Evolutionary conservation across 1,140 invertebrate genomes (phyloP), one percentile per base, ranked within the genome.

Genomic region (Fopius arisanus): DNA sequence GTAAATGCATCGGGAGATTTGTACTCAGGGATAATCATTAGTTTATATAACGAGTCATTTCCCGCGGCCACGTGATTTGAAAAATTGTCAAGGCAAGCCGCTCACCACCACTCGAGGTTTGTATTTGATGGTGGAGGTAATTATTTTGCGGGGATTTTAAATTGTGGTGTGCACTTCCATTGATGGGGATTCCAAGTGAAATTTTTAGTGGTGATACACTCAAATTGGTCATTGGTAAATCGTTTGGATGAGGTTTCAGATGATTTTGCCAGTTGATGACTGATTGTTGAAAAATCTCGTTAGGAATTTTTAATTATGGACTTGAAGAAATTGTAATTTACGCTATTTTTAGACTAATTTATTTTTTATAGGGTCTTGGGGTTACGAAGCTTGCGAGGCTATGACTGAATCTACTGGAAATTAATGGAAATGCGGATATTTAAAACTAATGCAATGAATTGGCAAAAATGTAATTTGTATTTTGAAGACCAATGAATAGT

Each of bases 1-100:
- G 75, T 76, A 77, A 70, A 77, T 70, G 23, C 70, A 78, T 77
- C 75, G 71, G 72, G 66, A 65, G 71, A 48, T 77, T 72, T 73
- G 54, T 63, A 70, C 29, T 26, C 40, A 16, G 48, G 78, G 80
- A 81, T 86, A 86, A 86, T 86, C 79, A 84, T 84, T 84, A 83
- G 82, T 87, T 88, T 87, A 86, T 86, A 84, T 87, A 87, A 88
- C 85, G 78, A 86, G 85, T 87, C 82, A 88, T 87, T 88, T 88
- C 82, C 83, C 84, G 82, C 81, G 77, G 79, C 81, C 83, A 87
- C 85, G 84, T 86, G 85, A 87, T 86, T 85, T 84, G 19, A 23
- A 23, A 59, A 59, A 59, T 82, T 78, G 83, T 85, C 85, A 87
- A 88, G 86, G 86, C 80, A 79, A 88, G 84, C 86, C 81, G 81